Evolutionary conservation across 1,140 invertebrate species (phyloP).

Genomic region (Procambarus clarkii): DNA sequence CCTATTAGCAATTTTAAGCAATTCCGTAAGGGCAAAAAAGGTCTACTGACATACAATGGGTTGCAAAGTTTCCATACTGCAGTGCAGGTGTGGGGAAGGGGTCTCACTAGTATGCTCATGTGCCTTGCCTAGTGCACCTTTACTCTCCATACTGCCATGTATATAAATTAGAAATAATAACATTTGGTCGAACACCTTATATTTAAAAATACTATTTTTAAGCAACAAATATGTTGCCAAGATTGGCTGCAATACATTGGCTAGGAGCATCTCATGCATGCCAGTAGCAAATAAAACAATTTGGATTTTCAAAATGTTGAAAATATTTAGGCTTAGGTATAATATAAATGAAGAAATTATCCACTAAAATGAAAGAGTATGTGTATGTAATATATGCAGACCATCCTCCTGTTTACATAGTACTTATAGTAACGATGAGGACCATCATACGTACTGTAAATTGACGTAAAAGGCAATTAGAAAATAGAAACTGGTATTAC

Average conservation of each 20-base stretch:
- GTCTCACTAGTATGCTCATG: conserved; percentile 27
- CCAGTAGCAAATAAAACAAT: background rate
- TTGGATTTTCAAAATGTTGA: background rate
- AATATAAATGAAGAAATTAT: background rate
- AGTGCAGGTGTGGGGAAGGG: conserved; percentile 6
- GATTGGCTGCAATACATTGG: background rate
- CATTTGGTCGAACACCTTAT: background rate
- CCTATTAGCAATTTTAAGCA: background rate
- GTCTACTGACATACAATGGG: background rate
- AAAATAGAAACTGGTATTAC: no score
- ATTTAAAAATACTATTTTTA: background rate
- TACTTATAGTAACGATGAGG: no score
- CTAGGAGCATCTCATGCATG: background rate
- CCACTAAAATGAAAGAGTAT: no score
- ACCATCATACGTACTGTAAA: no score
- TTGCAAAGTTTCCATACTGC: background rate
- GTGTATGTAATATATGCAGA: no score
- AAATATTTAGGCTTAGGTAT: background rate
- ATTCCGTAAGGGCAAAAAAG: background rate
- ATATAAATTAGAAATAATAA: background rate
- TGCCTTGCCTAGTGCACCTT: conserved; percentile 56
- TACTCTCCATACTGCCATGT: conserved; percentile 45
- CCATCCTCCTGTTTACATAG: no score
- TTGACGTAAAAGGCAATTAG: no score
- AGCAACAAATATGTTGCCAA: background rate